Evolutionary conservation across 2,888 invertebrate genomes (phyloP).

Genomic region (Lepidonotus clava): DNA sequence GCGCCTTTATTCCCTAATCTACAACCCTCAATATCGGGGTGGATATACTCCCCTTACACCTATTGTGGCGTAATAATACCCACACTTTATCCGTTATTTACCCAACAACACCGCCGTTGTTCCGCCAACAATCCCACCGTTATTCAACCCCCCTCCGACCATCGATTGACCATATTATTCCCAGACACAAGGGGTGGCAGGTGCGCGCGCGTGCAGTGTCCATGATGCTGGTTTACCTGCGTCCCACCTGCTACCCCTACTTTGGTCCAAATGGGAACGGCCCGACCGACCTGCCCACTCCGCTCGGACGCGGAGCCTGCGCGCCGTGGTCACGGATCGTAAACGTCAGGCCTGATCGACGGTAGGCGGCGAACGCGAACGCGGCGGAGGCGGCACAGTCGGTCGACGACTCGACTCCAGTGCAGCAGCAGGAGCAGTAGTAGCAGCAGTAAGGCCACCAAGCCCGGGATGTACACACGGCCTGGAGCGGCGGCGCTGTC

Average conservation of each 20-base stretch:
- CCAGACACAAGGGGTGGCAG: not conserved
- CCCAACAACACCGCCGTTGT: not conserved
- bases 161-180: not conserved
- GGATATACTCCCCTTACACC: too few relatives aligned
- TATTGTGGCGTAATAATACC: too few relatives aligned
- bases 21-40: too few relatives aligned
- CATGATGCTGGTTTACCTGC: conserved; percentile 3
- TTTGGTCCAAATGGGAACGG: not conserved
- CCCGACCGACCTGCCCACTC: too few relatives aligned
- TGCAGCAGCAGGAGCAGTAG: too few relatives aligned
- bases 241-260: not conserved
- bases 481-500: not conserved
- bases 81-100: conserved; percentile 31
- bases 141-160: conserved; percentile 9
- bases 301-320: conserved; percentile 33
- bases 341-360: conserved; percentile 19
- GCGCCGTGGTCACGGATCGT: conserved; percentile 35
- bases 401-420: conserved; percentile 2
- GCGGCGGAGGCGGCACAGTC: conserved; percentile 25
- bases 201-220: not conserved
- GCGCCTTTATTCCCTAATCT: too few relatives aligned
- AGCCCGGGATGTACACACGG: conserved; percentile 20
- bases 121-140: too few relatives aligned
- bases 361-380: not conserved
- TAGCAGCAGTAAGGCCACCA: too few relatives aligned